Conservation (phyloP, 2,888 invertebrate species). For the Aporophyla lueneburgensis region DNA sequence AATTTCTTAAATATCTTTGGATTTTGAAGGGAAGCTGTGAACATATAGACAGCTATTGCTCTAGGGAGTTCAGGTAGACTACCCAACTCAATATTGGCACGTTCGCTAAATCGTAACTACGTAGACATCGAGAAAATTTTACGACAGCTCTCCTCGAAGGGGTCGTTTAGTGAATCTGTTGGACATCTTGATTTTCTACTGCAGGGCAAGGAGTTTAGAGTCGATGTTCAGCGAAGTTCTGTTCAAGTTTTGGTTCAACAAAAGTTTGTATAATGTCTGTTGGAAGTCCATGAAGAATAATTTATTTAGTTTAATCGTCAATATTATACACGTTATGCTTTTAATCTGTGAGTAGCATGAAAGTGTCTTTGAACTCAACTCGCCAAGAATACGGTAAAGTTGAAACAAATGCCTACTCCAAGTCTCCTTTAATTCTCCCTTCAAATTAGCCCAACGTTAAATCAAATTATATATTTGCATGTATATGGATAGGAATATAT, state of each 20-base stretch:
- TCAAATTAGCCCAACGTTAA: neutral
- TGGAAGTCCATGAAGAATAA: neutral
- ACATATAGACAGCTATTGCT: neutral
- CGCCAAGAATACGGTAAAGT: neutral
- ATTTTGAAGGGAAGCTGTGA: too few species aligned
- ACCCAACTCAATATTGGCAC: conserved; percentile 11
- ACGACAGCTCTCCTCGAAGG: conserved; percentile 6
- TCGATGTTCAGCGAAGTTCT: neutral
- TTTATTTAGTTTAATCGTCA: neutral
- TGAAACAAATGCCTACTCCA: neutral
- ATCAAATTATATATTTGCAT: too few species aligned
- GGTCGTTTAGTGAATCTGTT: conserved; percentile 17
- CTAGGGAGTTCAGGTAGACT: neutral
- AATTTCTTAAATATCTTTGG: neutral
- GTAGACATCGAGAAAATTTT: conserved; percentile 17
- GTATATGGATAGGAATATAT: too few species aligned
- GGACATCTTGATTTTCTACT: conserved; percentile 10
- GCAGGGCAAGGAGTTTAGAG: neutral
- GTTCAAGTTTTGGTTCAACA: neutral
- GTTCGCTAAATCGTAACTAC: conserved; percentile 5
- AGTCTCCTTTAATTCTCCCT: neutral
- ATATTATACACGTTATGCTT: neutral
- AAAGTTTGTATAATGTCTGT: neutral
- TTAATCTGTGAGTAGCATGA: neutral
- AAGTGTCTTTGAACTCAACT: neutral